Evolutionary conservation across 2,797 vertebrate species (phyloP).

Genomic region (Scolopax rusticola): DNA sequence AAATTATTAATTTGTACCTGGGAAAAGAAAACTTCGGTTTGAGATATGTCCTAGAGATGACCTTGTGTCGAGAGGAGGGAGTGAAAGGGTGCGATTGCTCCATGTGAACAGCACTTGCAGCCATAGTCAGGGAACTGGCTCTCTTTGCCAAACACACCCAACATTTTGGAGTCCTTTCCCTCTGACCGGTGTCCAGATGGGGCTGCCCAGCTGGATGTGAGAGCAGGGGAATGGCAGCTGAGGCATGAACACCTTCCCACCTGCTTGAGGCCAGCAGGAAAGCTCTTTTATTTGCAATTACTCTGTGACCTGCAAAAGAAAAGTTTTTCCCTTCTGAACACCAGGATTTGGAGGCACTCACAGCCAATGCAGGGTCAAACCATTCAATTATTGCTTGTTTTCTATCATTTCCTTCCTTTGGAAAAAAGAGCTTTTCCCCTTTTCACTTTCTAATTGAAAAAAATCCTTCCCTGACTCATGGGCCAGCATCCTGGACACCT

Average conservation of each 20-base stretch:
- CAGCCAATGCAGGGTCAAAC: background rate
- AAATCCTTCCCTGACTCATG: background rate
- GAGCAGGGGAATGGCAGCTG: background rate
- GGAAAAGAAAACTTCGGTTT: background rate
- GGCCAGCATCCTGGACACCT: background rate
- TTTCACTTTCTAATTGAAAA: background rate
- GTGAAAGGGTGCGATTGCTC: background rate
- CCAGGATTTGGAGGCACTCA: fast-evolving
- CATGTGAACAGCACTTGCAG: background rate
- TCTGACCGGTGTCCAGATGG: background rate
- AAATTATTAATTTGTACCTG: background rate
- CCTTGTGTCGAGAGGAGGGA: background rate
- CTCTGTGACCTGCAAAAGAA: background rate
- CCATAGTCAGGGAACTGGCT: background rate
- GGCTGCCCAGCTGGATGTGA: background rate
- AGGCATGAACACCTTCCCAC: background rate
- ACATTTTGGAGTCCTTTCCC: background rate
- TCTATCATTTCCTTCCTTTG: background rate
- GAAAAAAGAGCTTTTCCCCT: background rate
- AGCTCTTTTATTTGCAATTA: background rate
- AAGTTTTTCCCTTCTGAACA: background rate
- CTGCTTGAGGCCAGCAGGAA: background rate
- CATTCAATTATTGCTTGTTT: background rate
- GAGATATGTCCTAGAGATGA: background rate
- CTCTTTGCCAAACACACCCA: background rate